Conservation (phyloP, 1,140 invertebrate genomes). For the Apis laboriosa region DNA sequence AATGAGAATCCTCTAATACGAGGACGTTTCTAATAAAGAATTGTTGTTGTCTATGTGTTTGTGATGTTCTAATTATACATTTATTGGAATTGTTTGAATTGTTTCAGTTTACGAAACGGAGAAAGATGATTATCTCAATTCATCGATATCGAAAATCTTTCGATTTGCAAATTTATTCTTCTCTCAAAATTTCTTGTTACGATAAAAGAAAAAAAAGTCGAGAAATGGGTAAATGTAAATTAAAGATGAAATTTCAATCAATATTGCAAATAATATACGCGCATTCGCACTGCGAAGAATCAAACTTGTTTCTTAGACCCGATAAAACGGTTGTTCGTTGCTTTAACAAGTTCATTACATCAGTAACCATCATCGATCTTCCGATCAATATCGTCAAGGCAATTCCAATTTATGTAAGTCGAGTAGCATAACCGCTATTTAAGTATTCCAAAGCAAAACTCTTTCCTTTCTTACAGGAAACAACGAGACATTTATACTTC, state of each 20-base stretch:
- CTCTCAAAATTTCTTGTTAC: not conserved
- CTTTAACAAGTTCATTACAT: not conserved
- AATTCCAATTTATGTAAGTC: not conserved
- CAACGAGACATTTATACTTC: too few relatives aligned
- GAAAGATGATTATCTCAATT: not conserved
- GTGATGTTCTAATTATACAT: too few relatives aligned
- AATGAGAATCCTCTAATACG: too few relatives aligned
- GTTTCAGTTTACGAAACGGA: too few relatives aligned
- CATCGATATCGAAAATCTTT: not conserved
- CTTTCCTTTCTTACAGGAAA: not conserved
- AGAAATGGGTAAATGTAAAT: not conserved
- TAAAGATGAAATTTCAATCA: not conserved
- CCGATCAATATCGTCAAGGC: constrained; percentile 3
- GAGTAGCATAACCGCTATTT: not conserved
- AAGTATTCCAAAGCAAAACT: not conserved
- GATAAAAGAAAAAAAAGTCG: not conserved
- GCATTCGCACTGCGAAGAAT: not conserved
- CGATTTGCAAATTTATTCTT: not conserved
- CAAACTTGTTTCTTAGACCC: not conserved
- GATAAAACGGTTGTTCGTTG: not conserved
- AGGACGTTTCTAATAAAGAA: too few relatives aligned
- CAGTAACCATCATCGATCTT: constrained; percentile 3
- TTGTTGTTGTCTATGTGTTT: too few relatives aligned
- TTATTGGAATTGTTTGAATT: too few relatives aligned
- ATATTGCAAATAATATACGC: not conserved